phyloP scores from a whole-genome alignment of 2,113 vertebrate genomes.

The Strigops habroptila region DNA sequence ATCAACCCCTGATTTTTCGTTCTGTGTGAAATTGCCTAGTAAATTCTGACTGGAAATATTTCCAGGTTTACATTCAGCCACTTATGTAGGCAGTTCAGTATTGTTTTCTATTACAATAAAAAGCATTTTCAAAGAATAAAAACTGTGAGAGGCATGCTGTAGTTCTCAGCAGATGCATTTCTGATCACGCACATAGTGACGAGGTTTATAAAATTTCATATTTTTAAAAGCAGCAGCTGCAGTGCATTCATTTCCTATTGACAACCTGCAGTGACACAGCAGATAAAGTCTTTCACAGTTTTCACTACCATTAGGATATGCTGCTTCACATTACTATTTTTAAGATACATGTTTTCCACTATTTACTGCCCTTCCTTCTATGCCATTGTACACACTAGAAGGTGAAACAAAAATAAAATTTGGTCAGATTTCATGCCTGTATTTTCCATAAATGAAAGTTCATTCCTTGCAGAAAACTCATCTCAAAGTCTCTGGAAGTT shows the following conservation, averaged over 20 bases:
- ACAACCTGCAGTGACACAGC: neutral
- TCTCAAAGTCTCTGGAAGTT: neutral
- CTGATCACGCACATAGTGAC: neutral
- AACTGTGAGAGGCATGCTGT: neutral
- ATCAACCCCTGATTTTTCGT: neutral
- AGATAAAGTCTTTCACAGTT: constrained; percentile 17
- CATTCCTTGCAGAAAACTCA: neutral
- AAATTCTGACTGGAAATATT: neutral
- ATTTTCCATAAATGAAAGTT: neutral
- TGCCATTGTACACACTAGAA: neutral
- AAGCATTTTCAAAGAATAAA: neutral
- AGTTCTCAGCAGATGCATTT: neutral
- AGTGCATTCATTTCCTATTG: neutral
- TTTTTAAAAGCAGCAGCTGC: neutral
- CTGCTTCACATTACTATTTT: constrained; percentile 3
- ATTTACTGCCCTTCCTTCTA: neutral
- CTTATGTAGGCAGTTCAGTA: neutral
- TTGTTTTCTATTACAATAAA: neutral
- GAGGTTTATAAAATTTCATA: neutral
- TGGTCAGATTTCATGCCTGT: neutral
- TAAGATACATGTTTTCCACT: neutral
- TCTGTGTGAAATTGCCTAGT: neutral
- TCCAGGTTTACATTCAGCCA: neutral
- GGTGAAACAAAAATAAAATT: constrained; percentile 10
- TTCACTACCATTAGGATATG: neutral